Base-by-base conservation (phyloP, 2,797 vertebrate genomes). In the Alectoris magna region DNA sequence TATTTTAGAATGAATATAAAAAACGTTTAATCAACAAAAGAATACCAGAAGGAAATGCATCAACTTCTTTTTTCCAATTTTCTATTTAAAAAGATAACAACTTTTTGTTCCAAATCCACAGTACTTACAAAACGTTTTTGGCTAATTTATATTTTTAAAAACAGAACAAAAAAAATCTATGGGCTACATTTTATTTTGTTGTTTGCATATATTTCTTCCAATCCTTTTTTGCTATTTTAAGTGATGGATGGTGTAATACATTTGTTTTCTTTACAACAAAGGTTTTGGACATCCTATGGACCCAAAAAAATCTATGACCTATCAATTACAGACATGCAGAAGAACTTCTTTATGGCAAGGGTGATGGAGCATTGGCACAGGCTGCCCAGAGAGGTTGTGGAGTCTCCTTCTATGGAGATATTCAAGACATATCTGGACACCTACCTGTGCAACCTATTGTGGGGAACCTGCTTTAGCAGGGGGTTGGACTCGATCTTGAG, bases 211-310 rank as follows among this genome's bases (percentile, higher is more conserved):
- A 53, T 53, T 53, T 2, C 41, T 49, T 70, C 90, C 14, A 31
- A 55, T 78, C 84, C 1, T 0, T 19, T 74, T 17, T 53, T 46
- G 17, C 9, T 76, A 67, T 88, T 92, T 84, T 53, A 75, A 27
- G 12, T 64, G 51, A 68, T 0, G 1, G 12, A 13, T 13, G 67
- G 21, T 44, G 53, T 73, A 55, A 38, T 48, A 16, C 1, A 9
- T 63, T 82, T 49, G 29, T 83, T 80, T 85, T 73, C 66, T 75
- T 92, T 78, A 36, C 4, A 31, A 2, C 44, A 76, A 71, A 88
- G 3, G 7, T 79, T 93, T 84, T 27, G 64, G 53, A 55, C 0
- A 0, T 79, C 53, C 60, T 75, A 64, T 71, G 48, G 71, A 17
- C 21, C 18, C 38, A 68, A 36, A 11, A 9, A 6, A 9, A 82